A percentile compares a stretch with the other conserved stretches of the same genome.
These are phyloP conservation scores for Drosophila incognita DNA, from an alignment of 2,888 invertebrate genomes.

Conservation along the genomic window DNA sequence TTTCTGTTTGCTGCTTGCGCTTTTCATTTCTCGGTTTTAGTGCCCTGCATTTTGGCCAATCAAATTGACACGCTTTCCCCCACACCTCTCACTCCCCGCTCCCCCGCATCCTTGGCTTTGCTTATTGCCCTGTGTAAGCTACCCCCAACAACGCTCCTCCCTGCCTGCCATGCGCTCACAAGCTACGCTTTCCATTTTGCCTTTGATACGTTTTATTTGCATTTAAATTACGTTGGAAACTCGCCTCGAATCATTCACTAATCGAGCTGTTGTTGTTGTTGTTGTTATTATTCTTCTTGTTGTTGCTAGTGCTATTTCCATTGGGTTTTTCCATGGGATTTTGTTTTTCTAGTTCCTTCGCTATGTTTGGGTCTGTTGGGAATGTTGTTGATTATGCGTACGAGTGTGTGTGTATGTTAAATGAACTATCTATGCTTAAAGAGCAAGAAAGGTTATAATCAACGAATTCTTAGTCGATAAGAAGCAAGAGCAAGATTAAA, in stretches of 20 bases:
- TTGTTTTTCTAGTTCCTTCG: slow-evolving; percentile 34
- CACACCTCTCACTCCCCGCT: slow-evolving; percentile 15
- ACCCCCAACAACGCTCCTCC: background rate
- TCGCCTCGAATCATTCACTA: slow-evolving; percentile 48
- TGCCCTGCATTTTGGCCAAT: slow-evolving; percentile 61
- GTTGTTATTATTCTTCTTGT: slow-evolving; percentile 33
- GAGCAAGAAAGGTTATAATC: background rate
- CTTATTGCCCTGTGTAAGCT: slow-evolving; percentile 2
- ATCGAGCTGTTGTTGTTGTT: slow-evolving; percentile 33
- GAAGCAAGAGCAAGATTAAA: background rate
- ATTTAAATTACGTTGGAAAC: slow-evolving; percentile 74
- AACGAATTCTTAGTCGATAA: background rate
- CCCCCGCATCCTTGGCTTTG: background rate
- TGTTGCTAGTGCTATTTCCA: slow-evolving; percentile 33
- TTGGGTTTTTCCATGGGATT: slow-evolving; percentile 41
- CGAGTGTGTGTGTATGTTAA: slow-evolving; percentile 17
- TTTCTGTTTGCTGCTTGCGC: slow-evolving; percentile 20
- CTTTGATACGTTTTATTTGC: slow-evolving; percentile 72
- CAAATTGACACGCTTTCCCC: slow-evolving; percentile 74
- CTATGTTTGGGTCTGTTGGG: slow-evolving; percentile 39
- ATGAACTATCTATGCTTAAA: slow-evolving; percentile 9
- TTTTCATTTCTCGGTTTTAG: slow-evolving; percentile 47
- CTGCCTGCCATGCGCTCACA: background rate
- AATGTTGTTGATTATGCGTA: slow-evolving; percentile 8
- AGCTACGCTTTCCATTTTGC: slow-evolving; percentile 52